Percentiles rank a stretch among this genome's conserved stretches.
Conservation (phyloP, 2,888 invertebrate genomes). For the Netelia virgata region DNA sequence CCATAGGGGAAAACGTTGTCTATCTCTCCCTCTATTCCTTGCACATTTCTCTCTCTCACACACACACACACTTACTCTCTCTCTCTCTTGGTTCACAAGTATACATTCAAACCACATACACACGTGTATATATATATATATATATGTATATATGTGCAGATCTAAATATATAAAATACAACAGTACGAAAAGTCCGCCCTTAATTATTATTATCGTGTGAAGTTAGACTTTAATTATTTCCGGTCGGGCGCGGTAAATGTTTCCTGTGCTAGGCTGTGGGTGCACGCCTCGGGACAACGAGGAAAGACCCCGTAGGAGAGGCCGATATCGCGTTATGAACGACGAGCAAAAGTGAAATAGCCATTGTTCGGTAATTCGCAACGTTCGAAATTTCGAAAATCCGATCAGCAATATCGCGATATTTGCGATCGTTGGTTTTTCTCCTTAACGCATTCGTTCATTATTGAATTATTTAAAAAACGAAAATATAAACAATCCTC, state of each 20-base stretch:
- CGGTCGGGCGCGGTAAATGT: conserved; percentile 78
- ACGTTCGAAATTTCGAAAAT: neutral
- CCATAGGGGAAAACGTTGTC: conserved; percentile 62
- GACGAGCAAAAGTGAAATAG: conserved; percentile 20
- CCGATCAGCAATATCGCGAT: neutral
- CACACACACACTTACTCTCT: neutral
- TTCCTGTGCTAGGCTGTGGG: conserved; percentile 70
- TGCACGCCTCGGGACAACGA: conserved; percentile 31
- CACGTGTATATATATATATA: neutral
- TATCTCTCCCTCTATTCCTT: conserved; percentile 52
- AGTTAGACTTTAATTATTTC: conserved; percentile 81
- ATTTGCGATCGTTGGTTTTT: neutral
- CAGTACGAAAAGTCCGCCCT: conserved; percentile 73
- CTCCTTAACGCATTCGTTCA: neutral
- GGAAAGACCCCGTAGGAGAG: conserved; percentile 37
- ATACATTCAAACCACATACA: neutral
- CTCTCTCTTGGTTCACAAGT: conserved; percentile 27
- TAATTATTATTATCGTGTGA: conserved; percentile 83
- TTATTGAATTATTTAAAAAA: no score
- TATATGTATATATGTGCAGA: conserved; percentile 9
- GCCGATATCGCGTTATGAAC: conserved; percentile 20
- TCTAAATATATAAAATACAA: neutral
- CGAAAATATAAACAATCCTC: no score
- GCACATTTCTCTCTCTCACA: conserved; percentile 31
- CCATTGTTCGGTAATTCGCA: neutral